phyloP scores from a whole-genome alignment of 1,140 invertebrate species.

The Eufriesea mexicana region DNA sequence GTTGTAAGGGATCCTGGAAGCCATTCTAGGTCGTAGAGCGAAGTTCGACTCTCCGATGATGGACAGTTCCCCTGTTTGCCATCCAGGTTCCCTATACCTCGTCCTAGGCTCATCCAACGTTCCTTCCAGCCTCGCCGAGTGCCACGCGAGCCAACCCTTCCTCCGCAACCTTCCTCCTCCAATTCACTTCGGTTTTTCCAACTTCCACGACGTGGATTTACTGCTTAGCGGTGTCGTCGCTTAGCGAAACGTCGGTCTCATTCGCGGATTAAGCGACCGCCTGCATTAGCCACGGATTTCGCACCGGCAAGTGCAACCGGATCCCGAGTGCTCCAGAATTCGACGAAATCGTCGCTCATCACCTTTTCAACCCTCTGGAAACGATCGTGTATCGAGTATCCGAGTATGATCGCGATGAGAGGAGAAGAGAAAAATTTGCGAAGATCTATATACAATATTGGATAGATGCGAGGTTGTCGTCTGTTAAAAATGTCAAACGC shows the following conservation, averaged over 20 bases:
- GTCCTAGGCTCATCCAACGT: not conserved
- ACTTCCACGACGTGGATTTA: constrained; percentile 64
- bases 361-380: too few species aligned
- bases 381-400: too few species aligned
- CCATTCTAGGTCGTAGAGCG: constrained; percentile 43
- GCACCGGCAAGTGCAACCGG: not conserved
- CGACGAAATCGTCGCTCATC: too few species aligned
- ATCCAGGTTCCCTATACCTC: constrained; percentile 30
- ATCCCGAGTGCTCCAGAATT: too few species aligned
- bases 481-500: too few species aligned
- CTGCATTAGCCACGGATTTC: constrained; percentile 2
- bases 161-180: not conserved
- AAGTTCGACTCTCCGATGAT: constrained; percentile 63
- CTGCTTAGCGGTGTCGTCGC: constrained; percentile 36
- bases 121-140: not conserved
- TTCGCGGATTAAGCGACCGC: constrained; percentile 40
- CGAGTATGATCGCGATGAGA: too few species aligned
- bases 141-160: not conserved
- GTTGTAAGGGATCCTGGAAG: constrained; percentile 53
- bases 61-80: constrained; percentile 60
- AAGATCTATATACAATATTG: too few species aligned
- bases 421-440: too few species aligned
- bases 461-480: too few species aligned
- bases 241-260: constrained; percentile 45
- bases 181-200: constrained; percentile 10